These are phyloP conservation scores for Strigamia crassipes DNA, from an alignment of 2,888 invertebrate species.

Conservation along the genomic window DNA sequence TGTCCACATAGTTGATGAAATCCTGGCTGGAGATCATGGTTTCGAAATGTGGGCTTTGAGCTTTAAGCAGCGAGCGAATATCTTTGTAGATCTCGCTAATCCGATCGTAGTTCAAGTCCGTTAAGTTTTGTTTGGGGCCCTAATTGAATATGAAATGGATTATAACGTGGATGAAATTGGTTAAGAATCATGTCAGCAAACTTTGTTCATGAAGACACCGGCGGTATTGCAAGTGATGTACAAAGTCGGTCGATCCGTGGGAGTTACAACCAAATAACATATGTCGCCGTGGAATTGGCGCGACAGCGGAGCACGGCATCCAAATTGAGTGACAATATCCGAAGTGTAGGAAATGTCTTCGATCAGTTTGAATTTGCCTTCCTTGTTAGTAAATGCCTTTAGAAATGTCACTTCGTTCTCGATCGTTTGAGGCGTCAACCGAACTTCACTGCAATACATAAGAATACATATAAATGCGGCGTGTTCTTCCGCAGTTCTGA, in stretches of 20 bases:
- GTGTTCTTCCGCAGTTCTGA: no score
- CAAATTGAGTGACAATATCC: conserved; percentile 44
- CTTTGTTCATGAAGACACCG: conserved; percentile 42
- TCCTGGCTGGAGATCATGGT: conserved; percentile 38
- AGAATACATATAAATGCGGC: no score
- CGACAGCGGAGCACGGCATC: conserved; percentile 46
- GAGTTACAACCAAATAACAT: conserved; percentile 34
- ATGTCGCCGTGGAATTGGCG: conserved; percentile 47
- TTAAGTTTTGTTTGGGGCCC: neutral
- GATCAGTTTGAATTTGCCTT: neutral
- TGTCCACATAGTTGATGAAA: conserved; percentile 28
- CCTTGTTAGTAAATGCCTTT: neutral
- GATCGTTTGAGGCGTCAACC: conserved; percentile 31
- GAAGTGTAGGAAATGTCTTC: neutral
- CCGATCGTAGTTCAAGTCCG: conserved; percentile 38
- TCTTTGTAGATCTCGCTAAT: conserved; percentile 44
- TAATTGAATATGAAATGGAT: neutral
- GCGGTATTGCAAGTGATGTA: conserved; percentile 45
- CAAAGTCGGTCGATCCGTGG: neutral
- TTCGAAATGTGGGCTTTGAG: conserved; percentile 43
- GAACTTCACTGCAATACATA: conserved; percentile 15
- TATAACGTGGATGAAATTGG: neutral
- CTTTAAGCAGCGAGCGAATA: conserved; percentile 36
- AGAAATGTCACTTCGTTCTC: conserved; percentile 45
- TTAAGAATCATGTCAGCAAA: neutral